Percentiles rank a stretch among this genome's conserved stretches.
Evolutionary conservation across 1,140 invertebrate species (phyloP).

Genomic region (Drosophila sproati): DNA sequence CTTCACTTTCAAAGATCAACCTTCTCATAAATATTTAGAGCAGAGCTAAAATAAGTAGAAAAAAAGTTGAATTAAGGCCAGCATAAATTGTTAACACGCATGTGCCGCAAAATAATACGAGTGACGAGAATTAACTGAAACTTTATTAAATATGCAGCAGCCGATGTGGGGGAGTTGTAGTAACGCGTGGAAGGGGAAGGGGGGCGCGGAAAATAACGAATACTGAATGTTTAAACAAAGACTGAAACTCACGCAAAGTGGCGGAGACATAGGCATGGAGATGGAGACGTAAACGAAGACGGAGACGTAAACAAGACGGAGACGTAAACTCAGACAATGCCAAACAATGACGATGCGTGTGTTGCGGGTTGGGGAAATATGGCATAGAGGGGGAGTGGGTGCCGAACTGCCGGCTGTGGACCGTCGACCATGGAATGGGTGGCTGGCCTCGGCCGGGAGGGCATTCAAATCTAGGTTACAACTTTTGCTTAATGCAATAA

Average conservation of each 20-base stretch:
- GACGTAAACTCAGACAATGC: background rate
- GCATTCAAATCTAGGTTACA: slow-evolving; percentile 76
- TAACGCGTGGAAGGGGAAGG: background rate
- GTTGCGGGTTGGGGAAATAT: too few species aligned
- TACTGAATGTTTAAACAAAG: slow-evolving; percentile 72
- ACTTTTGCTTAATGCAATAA: slow-evolving; percentile 78
- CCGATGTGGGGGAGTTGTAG: background rate
- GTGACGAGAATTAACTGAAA: slow-evolving; percentile 78
- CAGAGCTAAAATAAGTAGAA: slow-evolving; percentile 17
- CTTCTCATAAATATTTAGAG: slow-evolving; percentile 70
- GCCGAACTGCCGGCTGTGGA: background rate
- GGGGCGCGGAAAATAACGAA: slow-evolving; percentile 58
- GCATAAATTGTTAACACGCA: slow-evolving; percentile 74
- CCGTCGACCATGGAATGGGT: background rate
- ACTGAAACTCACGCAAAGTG: too few species aligned
- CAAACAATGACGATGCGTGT: too few species aligned
- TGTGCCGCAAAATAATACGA: slow-evolving; percentile 74
- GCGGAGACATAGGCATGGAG: background rate
- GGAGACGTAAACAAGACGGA: background rate
- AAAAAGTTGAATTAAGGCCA: slow-evolving; percentile 7
- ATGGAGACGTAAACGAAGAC: background rate
- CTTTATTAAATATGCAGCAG: slow-evolving; percentile 74
- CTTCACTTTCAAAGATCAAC: slow-evolving; percentile 1
- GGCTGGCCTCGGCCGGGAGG: slow-evolving; percentile 15
- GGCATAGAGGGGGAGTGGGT: too few species aligned